A percentile compares a stretch with the other conserved stretches of the same genome.
These are phyloP conservation scores for Gymnoscelis rufifasciata DNA, from an alignment of 2,888 invertebrate species.

Conservation along the genomic window DNA sequence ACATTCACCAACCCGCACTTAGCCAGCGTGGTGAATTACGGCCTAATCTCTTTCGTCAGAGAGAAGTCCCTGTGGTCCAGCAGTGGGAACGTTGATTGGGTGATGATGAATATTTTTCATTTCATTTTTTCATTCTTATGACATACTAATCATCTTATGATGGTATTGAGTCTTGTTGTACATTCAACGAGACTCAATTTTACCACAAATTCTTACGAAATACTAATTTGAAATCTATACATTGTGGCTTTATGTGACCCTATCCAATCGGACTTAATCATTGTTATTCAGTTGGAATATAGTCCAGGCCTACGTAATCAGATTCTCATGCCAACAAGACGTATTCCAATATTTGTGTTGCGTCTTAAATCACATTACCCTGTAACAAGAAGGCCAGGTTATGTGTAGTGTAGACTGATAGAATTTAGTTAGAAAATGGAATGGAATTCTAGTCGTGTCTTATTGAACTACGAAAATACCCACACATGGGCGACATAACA, in stretches of 20 bases:
- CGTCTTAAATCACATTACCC: constrained; percentile 72
- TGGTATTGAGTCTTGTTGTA: too few relatives aligned
- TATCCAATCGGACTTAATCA: constrained; percentile 39
- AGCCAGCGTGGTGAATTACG: too few relatives aligned
- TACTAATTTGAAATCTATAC: not conserved
- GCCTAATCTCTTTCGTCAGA: too few relatives aligned
- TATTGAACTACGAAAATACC: constrained; percentile 23
- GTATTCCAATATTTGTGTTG: constrained; percentile 71
- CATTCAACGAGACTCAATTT: not conserved
- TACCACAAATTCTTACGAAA: not conserved
- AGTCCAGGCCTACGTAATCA: constrained; percentile 62
- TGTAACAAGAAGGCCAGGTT: constrained; percentile 66
- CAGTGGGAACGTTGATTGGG: too few relatives aligned
- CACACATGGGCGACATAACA: constrained; percentile 19
- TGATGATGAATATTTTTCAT: too few relatives aligned
- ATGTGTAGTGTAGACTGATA: constrained; percentile 61
- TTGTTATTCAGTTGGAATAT: constrained; percentile 58
- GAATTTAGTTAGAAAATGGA: constrained; percentile 60
- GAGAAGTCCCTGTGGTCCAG: too few relatives aligned
- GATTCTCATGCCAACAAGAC: constrained; percentile 56
- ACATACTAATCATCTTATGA: too few relatives aligned
- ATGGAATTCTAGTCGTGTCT: constrained; percentile 70
- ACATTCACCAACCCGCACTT: too few relatives aligned
- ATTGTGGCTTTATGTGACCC: constrained; percentile 22
- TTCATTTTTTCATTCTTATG: too few relatives aligned